Conservation (phyloP, 2,113 vertebrate genomes). For the Paralichthys olivaceus region DNA sequence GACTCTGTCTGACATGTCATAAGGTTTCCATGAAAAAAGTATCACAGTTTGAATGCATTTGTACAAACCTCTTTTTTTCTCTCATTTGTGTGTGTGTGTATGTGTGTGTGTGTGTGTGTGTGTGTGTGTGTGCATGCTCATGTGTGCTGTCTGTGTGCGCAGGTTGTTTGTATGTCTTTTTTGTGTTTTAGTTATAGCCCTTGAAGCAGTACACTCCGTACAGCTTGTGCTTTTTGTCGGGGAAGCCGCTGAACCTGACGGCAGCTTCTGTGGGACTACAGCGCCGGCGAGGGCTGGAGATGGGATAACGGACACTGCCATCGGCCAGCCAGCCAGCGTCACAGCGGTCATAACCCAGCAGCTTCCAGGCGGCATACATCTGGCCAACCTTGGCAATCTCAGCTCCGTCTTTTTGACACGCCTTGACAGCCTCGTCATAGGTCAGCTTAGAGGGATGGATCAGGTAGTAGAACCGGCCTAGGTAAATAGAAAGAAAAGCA, state of each 20-base stretch:
- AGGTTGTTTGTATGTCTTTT: slow-evolving; percentile 21
- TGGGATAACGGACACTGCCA: slow-evolving; percentile 95
- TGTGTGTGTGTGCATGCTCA: slow-evolving; percentile 37
- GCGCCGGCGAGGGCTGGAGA: slow-evolving; percentile 88
- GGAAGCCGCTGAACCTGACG: slow-evolving; percentile 92
- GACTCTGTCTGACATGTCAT: slow-evolving; percentile 19
- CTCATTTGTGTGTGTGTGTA: slow-evolving; percentile 1
- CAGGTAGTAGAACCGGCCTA: slow-evolving; percentile 96
- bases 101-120: slow-evolving; percentile 12
- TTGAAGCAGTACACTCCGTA: slow-evolving; percentile 97
- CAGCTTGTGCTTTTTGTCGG: slow-evolving; percentile 96
- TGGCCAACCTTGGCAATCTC: slow-evolving; percentile 97
- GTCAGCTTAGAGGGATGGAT: slow-evolving; percentile 92
- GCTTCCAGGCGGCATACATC: slow-evolving; percentile 96
- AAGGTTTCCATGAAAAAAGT: slow-evolving; percentile 82
- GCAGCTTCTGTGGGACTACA: slow-evolving; percentile 94
- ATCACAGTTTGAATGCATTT: slow-evolving; percentile 88
- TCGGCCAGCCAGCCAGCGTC: slow-evolving; percentile 96
- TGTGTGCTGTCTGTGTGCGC: slow-evolving; percentile 22
- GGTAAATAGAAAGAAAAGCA: neutral
- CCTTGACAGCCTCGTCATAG: slow-evolving; percentile 90
- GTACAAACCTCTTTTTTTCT: slow-evolving; percentile 19
- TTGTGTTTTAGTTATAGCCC: slow-evolving; percentile 84
- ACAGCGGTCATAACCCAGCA: slow-evolving; percentile 94
- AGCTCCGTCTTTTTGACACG: slow-evolving; percentile 89